Conservation (phyloP, 2,888 invertebrate species). For the Amphipoea lucens region DNA sequence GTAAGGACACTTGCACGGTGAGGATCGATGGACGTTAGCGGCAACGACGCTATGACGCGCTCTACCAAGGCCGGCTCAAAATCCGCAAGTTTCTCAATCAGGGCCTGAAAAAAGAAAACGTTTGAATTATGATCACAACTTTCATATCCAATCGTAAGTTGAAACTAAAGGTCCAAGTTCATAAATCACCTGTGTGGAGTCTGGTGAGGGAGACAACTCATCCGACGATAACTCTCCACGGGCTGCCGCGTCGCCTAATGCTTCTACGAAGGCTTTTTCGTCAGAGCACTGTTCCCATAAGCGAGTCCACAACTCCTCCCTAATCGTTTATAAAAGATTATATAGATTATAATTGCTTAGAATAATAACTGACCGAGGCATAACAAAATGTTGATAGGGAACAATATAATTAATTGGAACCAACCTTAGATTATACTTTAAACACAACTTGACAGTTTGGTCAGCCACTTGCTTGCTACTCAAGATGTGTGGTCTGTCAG, state of each 20-base stretch:
- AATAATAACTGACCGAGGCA: conserved; percentile 11
- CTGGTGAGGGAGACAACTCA: conserved; percentile 87
- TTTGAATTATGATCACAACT: neutral
- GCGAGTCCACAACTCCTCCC: conserved; percentile 84
- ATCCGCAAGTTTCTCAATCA: conserved; percentile 92
- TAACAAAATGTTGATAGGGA: neutral
- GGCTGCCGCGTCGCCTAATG: conserved; percentile 92
- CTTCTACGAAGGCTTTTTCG: conserved; percentile 91
- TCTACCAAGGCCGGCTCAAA: conserved; percentile 92
- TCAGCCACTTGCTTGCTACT: conserved; percentile 82
- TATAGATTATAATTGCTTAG: neutral
- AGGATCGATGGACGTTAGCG: conserved; percentile 84
- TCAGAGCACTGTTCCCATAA: conserved; percentile 87
- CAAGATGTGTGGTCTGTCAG: conserved; percentile 81
- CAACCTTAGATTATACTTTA: conserved; percentile 82
- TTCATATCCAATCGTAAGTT: neutral
- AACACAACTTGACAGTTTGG: conserved; percentile 81
- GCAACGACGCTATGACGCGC: conserved; percentile 90
- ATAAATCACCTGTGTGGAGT: conserved; percentile 88
- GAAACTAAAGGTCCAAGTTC: neutral
- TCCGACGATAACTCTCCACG: conserved; percentile 90
- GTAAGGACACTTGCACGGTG: conserved; percentile 86
- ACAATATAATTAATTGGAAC: conserved; percentile 36
- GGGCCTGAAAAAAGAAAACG: conserved; percentile 79
- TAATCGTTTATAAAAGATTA: conserved; percentile 60